Conservation (phyloP, 2,888 invertebrate genomes). For the Melangyna quadrimaculata region DNA sequence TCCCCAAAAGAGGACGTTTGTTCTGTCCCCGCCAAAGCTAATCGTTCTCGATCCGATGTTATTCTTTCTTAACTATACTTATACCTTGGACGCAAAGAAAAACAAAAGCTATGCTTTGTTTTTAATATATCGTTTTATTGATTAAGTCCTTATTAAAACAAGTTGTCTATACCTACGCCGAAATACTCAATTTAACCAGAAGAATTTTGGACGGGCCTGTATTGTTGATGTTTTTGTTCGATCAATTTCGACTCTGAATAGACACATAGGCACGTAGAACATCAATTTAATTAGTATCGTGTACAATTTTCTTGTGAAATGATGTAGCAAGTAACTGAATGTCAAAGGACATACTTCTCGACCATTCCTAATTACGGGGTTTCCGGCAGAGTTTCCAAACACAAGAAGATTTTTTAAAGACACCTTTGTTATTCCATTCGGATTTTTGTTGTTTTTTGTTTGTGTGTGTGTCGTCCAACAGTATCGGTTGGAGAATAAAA, state of each 20-base stretch:
- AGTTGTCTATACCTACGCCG: too few relatives aligned
- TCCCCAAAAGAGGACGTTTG: too few relatives aligned
- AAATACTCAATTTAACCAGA: too few relatives aligned
- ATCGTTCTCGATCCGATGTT: too few relatives aligned
- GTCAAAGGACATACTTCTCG: conserved; percentile 20
- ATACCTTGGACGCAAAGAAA: too few relatives aligned
- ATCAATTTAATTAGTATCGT: conserved; percentile 60
- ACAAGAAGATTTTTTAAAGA: conserved; percentile 55
- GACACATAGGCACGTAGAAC: conserved; percentile 25
- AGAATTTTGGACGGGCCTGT: not conserved
- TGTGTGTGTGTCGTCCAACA: not conserved
- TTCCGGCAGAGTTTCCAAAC: conserved; percentile 45
- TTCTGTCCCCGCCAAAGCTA: too few relatives aligned
- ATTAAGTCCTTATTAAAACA: too few relatives aligned
- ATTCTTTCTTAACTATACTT: too few relatives aligned
- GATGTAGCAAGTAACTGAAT: conserved; percentile 22
- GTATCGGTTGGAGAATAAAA: not conserved
- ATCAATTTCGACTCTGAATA: not conserved
- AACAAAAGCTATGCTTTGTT: too few relatives aligned
- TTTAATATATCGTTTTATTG: too few relatives aligned
- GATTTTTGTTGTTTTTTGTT: not conserved
- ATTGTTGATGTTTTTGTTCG: not conserved
- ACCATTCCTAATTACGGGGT: conserved; percentile 49
- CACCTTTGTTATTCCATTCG: conserved; percentile 40
- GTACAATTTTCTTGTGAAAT: conserved; percentile 14